These are phyloP conservation scores for Leptinotarsa lineolata DNA, from an alignment of 1,140 invertebrate genomes.

Conservation along the genomic window DNA sequence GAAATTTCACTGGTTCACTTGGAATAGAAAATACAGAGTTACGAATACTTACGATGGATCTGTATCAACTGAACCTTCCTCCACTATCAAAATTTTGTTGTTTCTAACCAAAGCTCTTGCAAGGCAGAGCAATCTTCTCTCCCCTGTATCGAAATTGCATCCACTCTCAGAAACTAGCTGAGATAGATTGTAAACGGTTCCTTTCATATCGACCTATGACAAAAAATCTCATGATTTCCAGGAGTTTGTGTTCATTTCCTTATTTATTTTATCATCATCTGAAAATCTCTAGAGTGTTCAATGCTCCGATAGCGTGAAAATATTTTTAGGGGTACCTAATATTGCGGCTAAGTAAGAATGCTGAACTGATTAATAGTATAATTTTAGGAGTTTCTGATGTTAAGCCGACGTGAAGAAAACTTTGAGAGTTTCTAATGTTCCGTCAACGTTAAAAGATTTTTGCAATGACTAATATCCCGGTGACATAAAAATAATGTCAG, in stretches of 20 bases:
- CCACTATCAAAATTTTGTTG: constrained; percentile 64
- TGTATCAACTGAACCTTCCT: constrained; percentile 66
- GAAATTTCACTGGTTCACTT: neutral
- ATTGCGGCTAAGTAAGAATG: neutral
- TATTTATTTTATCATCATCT: neutral
- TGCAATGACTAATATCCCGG: no score
- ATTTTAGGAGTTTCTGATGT: no score
- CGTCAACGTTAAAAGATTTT: no score
- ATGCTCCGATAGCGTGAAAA: neutral
- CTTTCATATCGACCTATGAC: constrained; percentile 57
- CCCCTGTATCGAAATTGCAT: constrained; percentile 81
- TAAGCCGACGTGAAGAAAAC: no score
- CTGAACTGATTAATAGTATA: neutral
- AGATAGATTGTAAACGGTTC: constrained; percentile 64
- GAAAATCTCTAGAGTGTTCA: neutral
- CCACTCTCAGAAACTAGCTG: constrained; percentile 72
- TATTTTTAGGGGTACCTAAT: constrained; percentile 2
- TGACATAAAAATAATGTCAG: no score
- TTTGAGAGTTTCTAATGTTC: no score
- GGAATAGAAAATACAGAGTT: no score
- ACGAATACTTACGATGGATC: constrained; percentile 43
- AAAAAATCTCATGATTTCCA: neutral
- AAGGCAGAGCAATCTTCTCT: constrained; percentile 83
- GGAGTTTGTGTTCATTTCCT: neutral
- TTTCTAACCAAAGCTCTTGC: constrained; percentile 75